Percentiles rank a stretch among this genome's conserved stretches.
phyloP scores from a whole-genome alignment of 2,888 invertebrate species.

The Mesoligia furuncula region DNA sequence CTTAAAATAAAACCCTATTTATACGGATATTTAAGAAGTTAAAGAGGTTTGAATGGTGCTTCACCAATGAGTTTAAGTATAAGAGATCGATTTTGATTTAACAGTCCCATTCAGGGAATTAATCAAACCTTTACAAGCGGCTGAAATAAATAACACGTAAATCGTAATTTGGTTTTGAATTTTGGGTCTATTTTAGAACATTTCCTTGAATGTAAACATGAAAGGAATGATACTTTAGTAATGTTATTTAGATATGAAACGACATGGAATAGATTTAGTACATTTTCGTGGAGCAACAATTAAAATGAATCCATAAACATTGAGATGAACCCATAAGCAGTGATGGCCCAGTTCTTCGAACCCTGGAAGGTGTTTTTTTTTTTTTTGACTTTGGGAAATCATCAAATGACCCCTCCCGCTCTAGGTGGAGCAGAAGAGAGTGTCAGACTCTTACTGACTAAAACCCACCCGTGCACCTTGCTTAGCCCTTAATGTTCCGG shows the following conservation, averaged over 20 bases:
- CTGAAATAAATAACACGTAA: not conserved
- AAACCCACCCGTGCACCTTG: too few species aligned
- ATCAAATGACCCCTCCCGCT: too few species aligned
- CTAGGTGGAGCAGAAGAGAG: too few species aligned
- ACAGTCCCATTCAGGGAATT: not conserved
- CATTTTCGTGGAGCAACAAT: not conserved
- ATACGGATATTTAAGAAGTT: slow-evolving; percentile 58
- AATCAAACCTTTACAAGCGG: not conserved
- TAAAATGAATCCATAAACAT: not conserved
- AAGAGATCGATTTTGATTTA: slow-evolving; percentile 20
- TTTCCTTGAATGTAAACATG: not conserved
- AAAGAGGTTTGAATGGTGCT: slow-evolving; percentile 71
- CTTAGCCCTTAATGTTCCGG: too few species aligned
- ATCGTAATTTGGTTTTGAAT: not conserved
- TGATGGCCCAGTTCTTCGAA: not conserved
- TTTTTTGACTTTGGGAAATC: too few species aligned
- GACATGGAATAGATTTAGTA: not conserved
- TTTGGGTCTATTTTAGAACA: not conserved
- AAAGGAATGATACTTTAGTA: not conserved
- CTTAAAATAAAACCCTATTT: slow-evolving; percentile 47
- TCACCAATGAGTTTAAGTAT: slow-evolving; percentile 65
- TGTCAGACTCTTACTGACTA: too few species aligned
- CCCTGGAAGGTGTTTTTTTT: not conserved
- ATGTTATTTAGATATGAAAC: not conserved
- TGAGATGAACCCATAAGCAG: not conserved